Base-by-base conservation (phyloP, 1,140 invertebrate genomes). In the Gryllus bimaculatus region DNA sequence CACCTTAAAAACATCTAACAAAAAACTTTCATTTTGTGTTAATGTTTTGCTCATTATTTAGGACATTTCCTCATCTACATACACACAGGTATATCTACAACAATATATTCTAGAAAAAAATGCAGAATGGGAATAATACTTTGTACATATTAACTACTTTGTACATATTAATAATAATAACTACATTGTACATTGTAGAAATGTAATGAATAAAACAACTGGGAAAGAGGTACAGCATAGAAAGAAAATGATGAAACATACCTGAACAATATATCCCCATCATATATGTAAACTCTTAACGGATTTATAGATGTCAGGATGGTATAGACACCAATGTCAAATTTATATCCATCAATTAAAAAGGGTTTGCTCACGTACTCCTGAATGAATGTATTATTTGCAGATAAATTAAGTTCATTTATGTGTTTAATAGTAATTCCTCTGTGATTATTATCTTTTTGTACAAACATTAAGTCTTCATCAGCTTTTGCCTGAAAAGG, bases 311-410 rank as follows among this genome's bases (percentile, higher is more conserved):
- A 97, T 0, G 97, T 98, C 3, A 98, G 87, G 2, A 95, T 93
- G 0, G 95, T 95, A 86, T 99, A 99, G 21, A 99, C 91, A 20
- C 97, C 97, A 84, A 99, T 96, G 85, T 99, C 97, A 87, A 99
- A 99, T 87, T 98, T 98, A 84, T 95, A 90, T 0, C 93, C 94
- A 84, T 95, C 94, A 7, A 96, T 90, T 18, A 94, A 86, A 80
- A 94, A 92, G 12, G 96, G 96, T 81, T 91, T 93, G 77, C 93
- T 89, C 21, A 94, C 89, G 85, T 93, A 99, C 85, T 97, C 93
- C 84, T 99, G 97, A 3, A 99, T 89, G 86, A 99, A 99, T 49
- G 92, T 93, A 47, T 91, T 93, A 74, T 90, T 88, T 74, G 87
- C 88, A n/a, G 89, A 87, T 26, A 97, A 85, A 86, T 96, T 90